Conservation (phyloP, 2,888 invertebrate genomes). For the Auanema freiburgensis region DNA sequence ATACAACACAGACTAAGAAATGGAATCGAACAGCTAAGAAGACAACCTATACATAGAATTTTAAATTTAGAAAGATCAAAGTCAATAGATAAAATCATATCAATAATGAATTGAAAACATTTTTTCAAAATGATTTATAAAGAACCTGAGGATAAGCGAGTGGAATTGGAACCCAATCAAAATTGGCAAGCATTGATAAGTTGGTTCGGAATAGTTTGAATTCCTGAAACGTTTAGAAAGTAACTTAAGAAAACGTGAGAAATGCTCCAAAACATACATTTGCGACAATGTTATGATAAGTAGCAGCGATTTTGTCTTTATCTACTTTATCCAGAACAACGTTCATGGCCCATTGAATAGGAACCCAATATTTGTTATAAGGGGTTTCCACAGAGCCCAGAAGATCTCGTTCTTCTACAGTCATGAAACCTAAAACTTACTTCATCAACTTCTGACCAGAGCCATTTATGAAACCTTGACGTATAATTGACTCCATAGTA, state of each 20-base stretch:
- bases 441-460: neutral
- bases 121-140: neutral
- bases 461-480: constrained; percentile 20
- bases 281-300: constrained; percentile 14
- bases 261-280: constrained; percentile 8
- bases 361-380: constrained; percentile 60
- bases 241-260: neutral
- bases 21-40: constrained; percentile 46
- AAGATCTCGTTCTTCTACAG: constrained; percentile 36
- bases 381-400: constrained; percentile 33
- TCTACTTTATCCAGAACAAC: constrained; percentile 20
- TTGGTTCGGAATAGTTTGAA: constrained; percentile 42
- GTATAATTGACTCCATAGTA: constrained; percentile 41
- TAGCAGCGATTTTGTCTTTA: constrained; percentile 15
- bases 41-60: constrained; percentile 32
- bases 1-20: constrained; percentile 40
- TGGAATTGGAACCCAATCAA: constrained; percentile 45
- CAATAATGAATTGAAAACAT: neutral
- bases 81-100: constrained; percentile 1
- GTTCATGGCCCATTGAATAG: constrained; percentile 53
- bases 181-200: constrained; percentile 40
- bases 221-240: constrained; percentile 20
- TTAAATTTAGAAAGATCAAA: neutral
- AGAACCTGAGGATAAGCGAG: constrained; percentile 44
- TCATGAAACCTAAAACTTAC: constrained; percentile 35